A percentile compares a stretch with the other conserved stretches of the same genome.
Conservation (phyloP, 2,113 vertebrate species). For the Crotophaga sulcirostris region DNA sequence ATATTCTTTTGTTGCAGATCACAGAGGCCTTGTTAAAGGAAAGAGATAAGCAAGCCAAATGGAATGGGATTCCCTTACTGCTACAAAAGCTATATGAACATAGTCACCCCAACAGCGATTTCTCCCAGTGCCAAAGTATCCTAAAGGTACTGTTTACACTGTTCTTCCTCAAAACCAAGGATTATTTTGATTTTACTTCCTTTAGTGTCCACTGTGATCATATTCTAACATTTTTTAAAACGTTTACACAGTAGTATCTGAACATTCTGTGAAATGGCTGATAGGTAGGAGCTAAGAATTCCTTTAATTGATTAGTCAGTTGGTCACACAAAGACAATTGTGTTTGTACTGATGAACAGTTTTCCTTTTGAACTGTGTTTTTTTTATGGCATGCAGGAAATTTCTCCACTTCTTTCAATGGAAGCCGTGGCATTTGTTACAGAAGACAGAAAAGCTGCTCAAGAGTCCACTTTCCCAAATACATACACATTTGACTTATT, state of each 20-base stretch:
- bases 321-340: background rate
- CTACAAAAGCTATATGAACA: constrained; percentile 90
- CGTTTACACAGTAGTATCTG: background rate
- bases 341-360: background rate
- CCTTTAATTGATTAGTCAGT: background rate
- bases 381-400: constrained; percentile 76
- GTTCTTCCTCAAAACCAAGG: background rate
- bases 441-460: constrained; percentile 92
- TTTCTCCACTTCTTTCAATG: constrained; percentile 95
- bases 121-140: constrained; percentile 89
- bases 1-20: constrained; percentile 74
- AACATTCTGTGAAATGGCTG: background rate
- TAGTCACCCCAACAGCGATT: constrained; percentile 94
- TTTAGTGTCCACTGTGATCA: background rate
- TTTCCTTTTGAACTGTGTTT: background rate
- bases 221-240: background rate
- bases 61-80: constrained; percentile 93
- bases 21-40: constrained; percentile 89
- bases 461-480: constrained; percentile 93
- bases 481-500: constrained; percentile 98
- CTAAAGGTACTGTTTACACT: constrained; percentile 83
- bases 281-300: background rate
- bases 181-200: background rate
- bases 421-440: constrained; percentile 98
- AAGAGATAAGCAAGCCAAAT: constrained; percentile 91